Evolutionary conservation across 2,113 vertebrate species (phyloP), one percentile per base, ranked within the genome.

Genomic region (Equus przewalskii): DNA sequence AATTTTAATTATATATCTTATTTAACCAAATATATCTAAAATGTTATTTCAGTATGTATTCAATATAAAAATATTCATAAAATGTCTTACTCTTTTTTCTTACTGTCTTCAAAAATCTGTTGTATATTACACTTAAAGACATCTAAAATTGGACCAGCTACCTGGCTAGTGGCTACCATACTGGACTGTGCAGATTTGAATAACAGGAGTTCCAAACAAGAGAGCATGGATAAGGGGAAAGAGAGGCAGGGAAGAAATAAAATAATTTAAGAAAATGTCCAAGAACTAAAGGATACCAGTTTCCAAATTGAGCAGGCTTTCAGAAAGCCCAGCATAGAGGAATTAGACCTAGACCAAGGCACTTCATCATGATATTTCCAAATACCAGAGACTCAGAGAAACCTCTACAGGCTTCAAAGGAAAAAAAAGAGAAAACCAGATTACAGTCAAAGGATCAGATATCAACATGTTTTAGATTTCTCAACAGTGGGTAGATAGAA

Each of bases 341-440:
- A 82, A 69, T 64, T 73, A 44, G 60, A 81, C 56, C 65, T 6
- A 73, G 14, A 91, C 73, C 49, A 86, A 81, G 51, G 49, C 14
- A 81, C 60, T 91, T 94, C 60, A 82, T 82, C 36, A 60, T 60
- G 60, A 60, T 83, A 96, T 84, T 89, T 92, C 79, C 80, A 60
- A 94, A 72, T 33, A 49, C 69, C n/a, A 78, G 28, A 14, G 33
- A 79, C 64, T 88, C 19, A 72, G 36, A 87, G 76, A 91, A 87
- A 89, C 56, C 36, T 92, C 36, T 51, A 7, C 12, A 95, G 87
- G 15, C 46, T 84, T 89, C 78, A 78, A 18, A 46, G 67, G 7
- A 46, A 62, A 22, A n/a, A 46, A 76, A 84, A 0, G 16, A 26
- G 58, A 69, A 41, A 60, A 36, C 46, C 9, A 72, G 21, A 36